These are phyloP conservation scores for Coendou prehensilis DNA, from an alignment of 2,797 vertebrate genomes.

Conservation along the genomic window DNA sequence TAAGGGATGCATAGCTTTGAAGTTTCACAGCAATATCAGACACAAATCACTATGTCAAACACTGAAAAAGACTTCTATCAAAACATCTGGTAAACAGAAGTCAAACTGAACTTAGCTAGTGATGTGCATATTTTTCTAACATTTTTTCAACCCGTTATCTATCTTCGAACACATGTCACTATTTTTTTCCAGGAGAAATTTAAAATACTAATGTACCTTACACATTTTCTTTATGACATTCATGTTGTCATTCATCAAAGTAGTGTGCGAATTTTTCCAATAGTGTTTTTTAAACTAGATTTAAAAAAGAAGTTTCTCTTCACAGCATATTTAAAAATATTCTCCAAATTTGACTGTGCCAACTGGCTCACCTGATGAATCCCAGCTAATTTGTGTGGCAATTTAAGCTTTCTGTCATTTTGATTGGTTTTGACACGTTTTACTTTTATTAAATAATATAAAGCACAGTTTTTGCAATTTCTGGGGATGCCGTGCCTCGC, in stretches of 20 bases:
- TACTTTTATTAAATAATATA: conserved; percentile 55
- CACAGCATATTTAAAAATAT: conserved; percentile 72
- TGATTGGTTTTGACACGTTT: conserved; percentile 38
- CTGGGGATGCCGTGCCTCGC: not conserved
- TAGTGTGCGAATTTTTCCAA: conserved; percentile 68
- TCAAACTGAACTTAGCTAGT: conserved; percentile 64
- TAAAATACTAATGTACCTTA: conserved; percentile 67
- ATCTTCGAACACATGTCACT: conserved; percentile 61
- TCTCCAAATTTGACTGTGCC: conserved; percentile 36
- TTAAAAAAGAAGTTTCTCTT: conserved; percentile 68
- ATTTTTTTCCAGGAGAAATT: conserved; percentile 67
- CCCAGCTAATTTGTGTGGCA: conserved; percentile 8
- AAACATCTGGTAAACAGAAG: conserved; percentile 73
- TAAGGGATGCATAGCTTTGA: conserved; percentile 46
- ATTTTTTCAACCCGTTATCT: conserved; percentile 67
- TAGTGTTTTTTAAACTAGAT: conserved; percentile 70
- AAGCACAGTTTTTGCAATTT: not conserved
- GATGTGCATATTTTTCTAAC: not conserved
- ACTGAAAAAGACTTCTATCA: conserved; percentile 60
- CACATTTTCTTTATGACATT: conserved; percentile 70
- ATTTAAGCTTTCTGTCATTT: not conserved
- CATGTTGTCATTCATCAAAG: conserved; percentile 72
- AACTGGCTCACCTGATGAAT: conserved; percentile 55
- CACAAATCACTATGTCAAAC: conserved; percentile 48
- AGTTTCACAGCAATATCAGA: conserved; percentile 58